phyloP scores from a whole-genome alignment of 2,888 invertebrate genomes.

The Brachypalpus laphriformis region DNA sequence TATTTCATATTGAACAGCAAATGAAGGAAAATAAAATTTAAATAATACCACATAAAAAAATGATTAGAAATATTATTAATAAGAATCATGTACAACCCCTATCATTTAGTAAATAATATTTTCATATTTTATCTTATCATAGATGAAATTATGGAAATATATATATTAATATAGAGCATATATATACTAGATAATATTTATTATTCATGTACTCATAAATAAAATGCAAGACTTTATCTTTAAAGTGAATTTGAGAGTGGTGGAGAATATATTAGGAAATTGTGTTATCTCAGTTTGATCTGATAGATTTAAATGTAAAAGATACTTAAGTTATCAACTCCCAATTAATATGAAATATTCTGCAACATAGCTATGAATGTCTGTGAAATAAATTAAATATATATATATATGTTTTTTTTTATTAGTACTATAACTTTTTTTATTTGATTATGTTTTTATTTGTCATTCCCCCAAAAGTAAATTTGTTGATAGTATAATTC shows the following conservation, averaged over 20 bases:
- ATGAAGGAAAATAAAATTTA: neutral
- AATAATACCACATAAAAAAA: neutral
- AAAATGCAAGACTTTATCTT: constrained; percentile 25
- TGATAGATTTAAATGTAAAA: constrained; percentile 15
- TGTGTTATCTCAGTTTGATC: constrained; percentile 34
- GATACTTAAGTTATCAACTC: constrained; percentile 36
- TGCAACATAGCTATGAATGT: neutral
- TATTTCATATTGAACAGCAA: constrained; percentile 54
- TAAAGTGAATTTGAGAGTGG: constrained; percentile 3
- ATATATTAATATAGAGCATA: constrained; percentile 4
- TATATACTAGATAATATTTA: constrained; percentile 31
- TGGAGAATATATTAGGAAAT: constrained; percentile 32
- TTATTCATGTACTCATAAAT: constrained; percentile 29
- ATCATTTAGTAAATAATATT: constrained; percentile 35
- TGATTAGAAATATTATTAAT: constrained; percentile 34
- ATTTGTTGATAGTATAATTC: constrained; percentile 13
- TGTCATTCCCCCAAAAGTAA: neutral
- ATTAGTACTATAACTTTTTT: neutral
- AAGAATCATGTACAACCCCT: constrained; percentile 34
- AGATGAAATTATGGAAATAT: constrained; percentile 21
- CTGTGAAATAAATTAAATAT: neutral
- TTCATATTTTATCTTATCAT: constrained; percentile 30
- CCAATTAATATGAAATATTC: neutral
- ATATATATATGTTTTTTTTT: no score
- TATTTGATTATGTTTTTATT: neutral